Conservation (phyloP, 2,888 invertebrate genomes). For the Sminthurinus aureus region DNA sequence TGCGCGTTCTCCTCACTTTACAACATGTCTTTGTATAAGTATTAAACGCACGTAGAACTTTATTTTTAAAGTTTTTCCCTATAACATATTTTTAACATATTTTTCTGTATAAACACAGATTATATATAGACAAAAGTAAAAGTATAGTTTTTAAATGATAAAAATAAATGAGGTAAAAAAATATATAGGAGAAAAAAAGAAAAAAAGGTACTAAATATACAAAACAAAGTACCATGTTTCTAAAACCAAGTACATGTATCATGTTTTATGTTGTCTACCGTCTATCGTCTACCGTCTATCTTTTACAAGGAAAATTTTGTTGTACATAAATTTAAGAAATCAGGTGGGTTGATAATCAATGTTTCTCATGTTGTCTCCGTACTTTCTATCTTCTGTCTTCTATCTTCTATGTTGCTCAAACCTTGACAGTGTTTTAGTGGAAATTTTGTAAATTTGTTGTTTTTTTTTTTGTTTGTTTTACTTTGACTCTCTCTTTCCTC, state of each 20-base stretch:
- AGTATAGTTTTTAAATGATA: not conserved
- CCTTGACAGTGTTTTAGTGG: constrained; percentile 18
- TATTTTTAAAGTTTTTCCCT: too few species aligned
- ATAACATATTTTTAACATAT: too few species aligned
- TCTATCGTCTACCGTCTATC: not conserved
- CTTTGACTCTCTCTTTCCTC: not conserved
- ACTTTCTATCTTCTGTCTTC: not conserved
- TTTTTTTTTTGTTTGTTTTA: not conserved
- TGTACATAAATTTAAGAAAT: constrained; percentile 3
- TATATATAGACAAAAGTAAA: too few species aligned
- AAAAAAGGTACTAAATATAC: too few species aligned
- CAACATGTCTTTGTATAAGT: too few species aligned
- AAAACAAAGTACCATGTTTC: too few species aligned
- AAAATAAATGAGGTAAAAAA: not conserved
- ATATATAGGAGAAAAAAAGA: not conserved
- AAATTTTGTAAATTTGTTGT: constrained; percentile 3
- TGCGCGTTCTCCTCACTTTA: too few species aligned
- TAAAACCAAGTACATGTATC: too few species aligned
- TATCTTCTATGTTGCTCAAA: not conserved
- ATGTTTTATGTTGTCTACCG: not conserved
- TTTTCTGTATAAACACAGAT: too few species aligned
- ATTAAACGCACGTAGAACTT: too few species aligned
- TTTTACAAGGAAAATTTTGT: not conserved
- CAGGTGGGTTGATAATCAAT: constrained; percentile 15
- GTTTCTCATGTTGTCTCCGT: not conserved